Evolutionary conservation across 2,888 invertebrate species (phyloP), one percentile per base, ranked within the genome.

Genomic region (Microchrysa polita): DNA sequence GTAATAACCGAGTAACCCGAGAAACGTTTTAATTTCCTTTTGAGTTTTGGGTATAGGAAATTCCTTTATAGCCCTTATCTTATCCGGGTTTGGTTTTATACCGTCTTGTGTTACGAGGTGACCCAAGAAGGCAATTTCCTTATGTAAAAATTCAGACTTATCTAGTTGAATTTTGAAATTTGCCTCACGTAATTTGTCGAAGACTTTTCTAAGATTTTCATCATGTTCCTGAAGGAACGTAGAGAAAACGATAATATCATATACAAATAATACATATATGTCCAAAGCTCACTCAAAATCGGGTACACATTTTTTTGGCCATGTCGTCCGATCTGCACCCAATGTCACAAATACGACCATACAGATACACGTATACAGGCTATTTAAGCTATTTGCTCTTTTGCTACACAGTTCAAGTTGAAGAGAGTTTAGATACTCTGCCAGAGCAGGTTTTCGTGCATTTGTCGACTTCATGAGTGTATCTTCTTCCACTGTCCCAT

Each of bases 91-190:
- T n/a, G 61, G 61, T 42, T 16, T 61, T 1, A 61, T n/a, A n/a
- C 42, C 42, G n/a, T 61, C 40, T 2, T 9, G 34, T 18, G 61
- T 40, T 40, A 61, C 61, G 10, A 61, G 42, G 61, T 80, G 81
- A 5, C 82, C 81, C 14, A 83, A 71, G 73, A 78, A 82, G 16
- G 77, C 75, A 0, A 81, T 75, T 77, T 79, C 77, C 52, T 78
- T 79, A 9, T 67, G 60, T 1, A 80, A 65, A 60, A 81, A 80
- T 74, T 79, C 76, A 1, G 77, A 78, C 74, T 80, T 80, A 22
- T 78, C 77, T 0, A 78, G 23, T 67, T 80, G 79, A 14, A 80
- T 74, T 77, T 80, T 79, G 4, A 80, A 74, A 60, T 79, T 79
- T 0, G 67, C 69, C 63, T 77, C 40, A 27, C 76, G 63, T 5